Base-by-base conservation (phyloP, 2,113 vertebrate species). In the Cynocephalus volans region DNA sequence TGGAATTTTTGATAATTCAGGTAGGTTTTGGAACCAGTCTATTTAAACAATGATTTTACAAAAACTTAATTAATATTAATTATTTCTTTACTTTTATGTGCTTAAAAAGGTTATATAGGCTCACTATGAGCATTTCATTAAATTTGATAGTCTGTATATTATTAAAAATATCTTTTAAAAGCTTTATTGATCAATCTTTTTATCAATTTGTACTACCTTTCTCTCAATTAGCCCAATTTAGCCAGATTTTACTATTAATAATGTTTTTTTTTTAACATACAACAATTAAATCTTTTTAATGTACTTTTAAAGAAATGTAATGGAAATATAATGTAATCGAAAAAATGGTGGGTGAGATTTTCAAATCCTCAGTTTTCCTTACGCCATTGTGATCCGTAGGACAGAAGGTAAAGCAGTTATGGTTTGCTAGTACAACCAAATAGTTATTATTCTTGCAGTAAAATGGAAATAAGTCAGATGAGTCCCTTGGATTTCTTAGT, bases 161-260 rank as follows among this genome's bases (percentile, higher is more conserved):
- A 62, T n/a, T 77, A 45, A 85, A 92, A 92, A 76, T 69, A 69
- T 91, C 60, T 73, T 76, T 31, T 60, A 88, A 89, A 85, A 82
- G 19, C 11, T 5, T 60, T 96, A 70, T 12, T 80, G 31, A 89
- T 87, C 52, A 88, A 50, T 86, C 3, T 85, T 96, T 90, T 72
- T 28, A 93, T 65, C 11, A 73, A 45, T 87, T 80, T 94, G 24
- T 14, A 79, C 56, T 83, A 83, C 12, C 18, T 82, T 65, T 96
- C 10, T n/a, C n/a, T 86, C 45, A 84, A n/a, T 58, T 82, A 92
- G 33, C 19, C 7, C 7, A 76, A 70, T 33, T 76, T 69, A 67
- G 21, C 11, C 19, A 45, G 33, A 65, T 79, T 83, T 93, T 93
- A 67, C 28, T 94, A 65, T 72, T 72, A 72, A 85, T 33, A 79